Base-by-base conservation (phyloP, 2,113 vertebrate species). In the Planiliza haematocheilus region DNA sequence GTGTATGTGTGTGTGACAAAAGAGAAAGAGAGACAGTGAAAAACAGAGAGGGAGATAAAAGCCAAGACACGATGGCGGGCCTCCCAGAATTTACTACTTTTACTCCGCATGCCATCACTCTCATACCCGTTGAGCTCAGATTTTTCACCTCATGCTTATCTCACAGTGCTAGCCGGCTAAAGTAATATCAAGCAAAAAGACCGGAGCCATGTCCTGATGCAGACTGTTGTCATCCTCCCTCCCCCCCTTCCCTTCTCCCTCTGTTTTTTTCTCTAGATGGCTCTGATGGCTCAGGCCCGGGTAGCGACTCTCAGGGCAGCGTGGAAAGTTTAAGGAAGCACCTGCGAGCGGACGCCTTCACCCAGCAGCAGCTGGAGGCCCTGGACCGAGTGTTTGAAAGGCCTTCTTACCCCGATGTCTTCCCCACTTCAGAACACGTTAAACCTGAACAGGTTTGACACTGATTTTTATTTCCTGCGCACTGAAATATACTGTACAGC, bases 241-340 rank as follows among this genome's bases (percentile, higher is more conserved):
- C 45, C 42, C 21, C 30, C 30, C 24, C 36, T 52, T 16, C 58
- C 38, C 51, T 30, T 60, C 12, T 13, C 46, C 48, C 58, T 66
- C 53, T 62, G 7, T 14, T 37, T 55, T 16, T 64, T 58, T 58
- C 55, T 86, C 10, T 68, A 99, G 97, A 99, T 94, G 96, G 96
- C 77, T 97, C 97, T 38, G 97, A 99, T 93, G 97, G 97, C 89
- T 97, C 97, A 38, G 96, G 96, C 90, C 97, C 97, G 42, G 98
- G 98, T 10, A 98, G 97, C 91, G 98, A 99, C 90, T 97, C 98
- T 93, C 98, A 99, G 95, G 97, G 96, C 91, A 98, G 97, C 24
- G 97, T 98, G 94, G 98, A 99, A 94, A 98, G 96, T 95, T 96
- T 99, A 94, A 95, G 97, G 93, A 99, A 99, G 91, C 97, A 99